phyloP scores from a whole-genome alignment of 1,140 invertebrate genomes.

The Aradophagus sp. region DNA sequence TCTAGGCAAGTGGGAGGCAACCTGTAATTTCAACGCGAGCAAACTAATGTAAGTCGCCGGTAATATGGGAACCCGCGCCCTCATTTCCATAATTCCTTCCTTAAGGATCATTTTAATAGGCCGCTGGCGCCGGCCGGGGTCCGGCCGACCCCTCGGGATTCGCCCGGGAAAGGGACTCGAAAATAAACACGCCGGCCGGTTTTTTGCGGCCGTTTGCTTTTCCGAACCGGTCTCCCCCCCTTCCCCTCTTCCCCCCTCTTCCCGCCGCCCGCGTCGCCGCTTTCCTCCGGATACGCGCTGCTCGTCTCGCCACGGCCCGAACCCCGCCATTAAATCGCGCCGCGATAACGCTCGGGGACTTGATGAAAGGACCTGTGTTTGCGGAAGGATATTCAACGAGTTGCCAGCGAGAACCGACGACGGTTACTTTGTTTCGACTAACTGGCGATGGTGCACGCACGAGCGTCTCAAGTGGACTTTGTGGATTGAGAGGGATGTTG shows the following conservation, averaged over 20 bases:
- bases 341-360: slow-evolving; percentile 13
- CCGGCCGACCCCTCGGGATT: slow-evolving; percentile 54
- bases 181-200: slow-evolving; percentile 61
- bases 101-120: slow-evolving; percentile 74
- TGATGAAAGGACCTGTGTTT: slow-evolving; percentile 21
- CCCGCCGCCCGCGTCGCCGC: too few species aligned
- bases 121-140: slow-evolving; percentile 66
- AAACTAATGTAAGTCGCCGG: slow-evolving; percentile 64
- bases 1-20: slow-evolving; percentile 63
- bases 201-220: slow-evolving; percentile 46
- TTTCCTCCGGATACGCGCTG: slow-evolving; percentile 14
- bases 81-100: slow-evolving; percentile 74
- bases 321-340: slow-evolving; percentile 12
- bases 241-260: not conserved
- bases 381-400: slow-evolving; percentile 17
- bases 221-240: slow-evolving; percentile 18
- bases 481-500: too few species aligned
- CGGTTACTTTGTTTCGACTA: too few species aligned
- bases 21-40: slow-evolving; percentile 72
- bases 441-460: too few species aligned
- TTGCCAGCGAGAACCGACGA: too few species aligned
- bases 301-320: slow-evolving; percentile 16
- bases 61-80: slow-evolving; percentile 70
- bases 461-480: too few species aligned
- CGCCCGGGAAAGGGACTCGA: slow-evolving; percentile 57